Conservation (phyloP, 2,888 invertebrate genomes). For the Sphecodes monilicornis region DNA sequence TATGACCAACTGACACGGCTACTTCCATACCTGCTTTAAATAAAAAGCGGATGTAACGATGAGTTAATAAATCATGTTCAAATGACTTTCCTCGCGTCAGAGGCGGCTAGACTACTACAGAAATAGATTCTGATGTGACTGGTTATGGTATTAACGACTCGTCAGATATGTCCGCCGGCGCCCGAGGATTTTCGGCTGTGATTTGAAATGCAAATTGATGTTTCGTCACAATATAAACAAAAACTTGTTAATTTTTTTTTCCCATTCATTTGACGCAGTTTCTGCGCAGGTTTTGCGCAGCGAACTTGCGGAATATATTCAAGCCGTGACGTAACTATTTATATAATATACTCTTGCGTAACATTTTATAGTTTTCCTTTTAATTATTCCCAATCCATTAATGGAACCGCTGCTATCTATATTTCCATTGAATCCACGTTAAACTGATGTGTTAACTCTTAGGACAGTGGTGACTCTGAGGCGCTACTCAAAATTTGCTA, state of each 20-base stretch:
- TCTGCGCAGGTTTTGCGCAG: not conserved
- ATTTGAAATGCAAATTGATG: not conserved
- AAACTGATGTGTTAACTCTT: not conserved
- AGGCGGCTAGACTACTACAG: too few relatives aligned
- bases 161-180: not conserved
- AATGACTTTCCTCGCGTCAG: not conserved
- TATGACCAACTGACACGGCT: not conserved
- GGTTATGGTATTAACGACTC: not conserved
- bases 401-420: not conserved
- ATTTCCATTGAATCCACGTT: not conserved
- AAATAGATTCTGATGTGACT: constrained; percentile 7
- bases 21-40: not conserved
- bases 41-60: not conserved
- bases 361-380: not conserved
- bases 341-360: not conserved
- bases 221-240: not conserved
- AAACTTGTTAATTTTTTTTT: too few relatives aligned
- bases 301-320: not conserved
- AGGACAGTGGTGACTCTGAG: too few relatives aligned
- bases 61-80: not conserved
- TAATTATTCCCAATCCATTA: not conserved
- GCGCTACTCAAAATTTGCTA: too few relatives aligned
- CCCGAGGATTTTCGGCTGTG: not conserved
- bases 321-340: not conserved
- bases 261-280: not conserved